phyloP scores from a whole-genome alignment of 2,888 invertebrate genomes.

The Torymus tubicola region DNA sequence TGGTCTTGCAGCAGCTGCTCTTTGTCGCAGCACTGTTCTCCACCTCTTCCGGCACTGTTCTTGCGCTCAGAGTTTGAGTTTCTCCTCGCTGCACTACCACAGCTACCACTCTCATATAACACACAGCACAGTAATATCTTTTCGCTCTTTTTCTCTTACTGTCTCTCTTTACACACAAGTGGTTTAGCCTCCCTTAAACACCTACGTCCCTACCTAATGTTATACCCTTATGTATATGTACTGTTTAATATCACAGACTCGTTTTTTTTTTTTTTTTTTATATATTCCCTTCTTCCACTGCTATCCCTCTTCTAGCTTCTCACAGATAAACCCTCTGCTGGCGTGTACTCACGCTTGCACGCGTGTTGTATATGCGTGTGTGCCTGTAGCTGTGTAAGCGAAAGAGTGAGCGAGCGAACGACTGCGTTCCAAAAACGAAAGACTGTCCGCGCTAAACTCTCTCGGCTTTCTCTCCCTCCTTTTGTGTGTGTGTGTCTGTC shows the following conservation, averaged over 20 bases:
- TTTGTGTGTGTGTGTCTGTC: neutral
- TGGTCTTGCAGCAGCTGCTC: slow-evolving; percentile 9
- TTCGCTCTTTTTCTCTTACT: no score
- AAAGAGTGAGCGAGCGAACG: no score
- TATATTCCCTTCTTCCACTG: neutral
- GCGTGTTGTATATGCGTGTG: slow-evolving; percentile 3
- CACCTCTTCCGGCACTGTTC: no score
- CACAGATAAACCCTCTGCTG: neutral
- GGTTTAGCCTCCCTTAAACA: slow-evolving; percentile 14
- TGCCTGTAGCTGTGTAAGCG: neutral
- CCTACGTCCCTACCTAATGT: slow-evolving; percentile 48
- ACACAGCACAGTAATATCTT: no score
- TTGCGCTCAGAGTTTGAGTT: no score
- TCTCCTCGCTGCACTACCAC: slow-evolving; percentile 54
- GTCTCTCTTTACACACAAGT: slow-evolving; percentile 38
- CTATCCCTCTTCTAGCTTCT: no score
- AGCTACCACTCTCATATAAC: slow-evolving; percentile 54
- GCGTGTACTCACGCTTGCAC: neutral
- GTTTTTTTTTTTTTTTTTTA: slow-evolving; percentile 45
- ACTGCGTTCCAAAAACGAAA: no score
- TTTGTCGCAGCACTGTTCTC: no score
- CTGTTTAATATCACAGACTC: slow-evolving; percentile 59
- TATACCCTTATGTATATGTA: slow-evolving; percentile 50
- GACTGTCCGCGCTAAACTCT: neutral
- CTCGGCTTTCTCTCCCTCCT: neutral